phyloP scores from a whole-genome alignment of 2,888 invertebrate genomes.

The Parnassius apollo region DNA sequence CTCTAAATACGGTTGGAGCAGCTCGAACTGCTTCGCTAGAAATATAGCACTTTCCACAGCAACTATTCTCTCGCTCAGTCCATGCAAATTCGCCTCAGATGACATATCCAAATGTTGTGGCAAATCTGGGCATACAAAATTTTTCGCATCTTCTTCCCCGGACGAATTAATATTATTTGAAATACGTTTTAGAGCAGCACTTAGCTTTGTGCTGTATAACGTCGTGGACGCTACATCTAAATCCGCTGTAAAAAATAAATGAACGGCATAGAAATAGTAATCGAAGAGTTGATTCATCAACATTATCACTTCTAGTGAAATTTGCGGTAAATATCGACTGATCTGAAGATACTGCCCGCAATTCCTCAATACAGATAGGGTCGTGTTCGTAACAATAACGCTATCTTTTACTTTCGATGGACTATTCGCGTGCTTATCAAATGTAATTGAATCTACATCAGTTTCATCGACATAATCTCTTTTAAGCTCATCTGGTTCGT shows the following conservation, averaged over 20 bases:
- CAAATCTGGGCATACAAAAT: conserved; percentile 49
- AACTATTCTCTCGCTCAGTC: conserved; percentile 92
- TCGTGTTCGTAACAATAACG: conserved; percentile 93
- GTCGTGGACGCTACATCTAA: conserved; percentile 80
- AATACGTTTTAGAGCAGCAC: conserved; percentile 88
- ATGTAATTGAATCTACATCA: conserved; percentile 45
- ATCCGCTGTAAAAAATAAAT: conserved; percentile 91
- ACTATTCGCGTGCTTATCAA: conserved; percentile 41
- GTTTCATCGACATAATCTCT: conserved; percentile 87
- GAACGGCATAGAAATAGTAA: conserved; percentile 94
- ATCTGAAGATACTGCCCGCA: conserved; percentile 96
- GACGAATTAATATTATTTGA: conserved; percentile 82
- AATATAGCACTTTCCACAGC: conserved; percentile 96
- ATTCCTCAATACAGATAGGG: conserved; percentile 92
- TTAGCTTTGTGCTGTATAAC: conserved; percentile 85
- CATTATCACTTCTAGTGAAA: conserved; percentile 94
- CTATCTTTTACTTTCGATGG: conserved; percentile 71
- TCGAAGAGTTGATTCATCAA: conserved; percentile 96
- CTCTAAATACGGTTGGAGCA: conserved; percentile 91
- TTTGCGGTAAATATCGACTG: conserved; percentile 92
- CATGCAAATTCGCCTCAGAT: conserved; percentile 87
- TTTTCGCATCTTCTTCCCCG: conserved; percentile 48
- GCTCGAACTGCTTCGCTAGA: conserved; percentile 92
- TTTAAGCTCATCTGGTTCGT: conserved; percentile 86
- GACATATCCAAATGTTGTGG: conserved; percentile 57